Conservation (phyloP, 2,888 invertebrate species). For the Stegana nigrithorax region DNA sequence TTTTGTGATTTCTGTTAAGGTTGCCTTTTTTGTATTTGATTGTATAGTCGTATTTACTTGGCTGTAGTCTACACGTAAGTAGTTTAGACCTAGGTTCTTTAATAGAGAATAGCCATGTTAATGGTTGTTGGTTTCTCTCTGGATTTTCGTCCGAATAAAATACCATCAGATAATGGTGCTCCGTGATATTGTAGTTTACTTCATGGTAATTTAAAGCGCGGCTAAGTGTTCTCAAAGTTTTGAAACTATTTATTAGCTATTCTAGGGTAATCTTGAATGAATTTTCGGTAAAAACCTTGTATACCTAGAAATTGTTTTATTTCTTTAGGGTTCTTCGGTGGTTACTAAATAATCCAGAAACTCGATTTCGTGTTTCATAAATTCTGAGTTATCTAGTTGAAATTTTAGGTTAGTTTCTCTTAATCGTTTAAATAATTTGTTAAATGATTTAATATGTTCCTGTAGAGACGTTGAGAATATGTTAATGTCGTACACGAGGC, state of each 20-base stretch:
- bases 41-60: no score
- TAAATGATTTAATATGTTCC: slow-evolving; percentile 24
- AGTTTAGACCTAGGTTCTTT: no score
- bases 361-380: background rate
- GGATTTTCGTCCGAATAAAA: background rate
- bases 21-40: no score
- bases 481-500: slow-evolving; percentile 24
- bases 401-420: no score
- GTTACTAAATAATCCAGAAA: slow-evolving; percentile 26
- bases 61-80: no score
- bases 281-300: slow-evolving; percentile 32
- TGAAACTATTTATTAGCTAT: slow-evolving; percentile 30
- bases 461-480: slow-evolving; percentile 29
- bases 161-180: background rate
- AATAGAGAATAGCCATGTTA: background rate
- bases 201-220: background rate
- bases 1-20: no score
- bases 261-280: slow-evolving; percentile 2
- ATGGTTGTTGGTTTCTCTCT: background rate
- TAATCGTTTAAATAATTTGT: no score
- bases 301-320: slow-evolving; percentile 34
- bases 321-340: slow-evolving; percentile 21
- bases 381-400: no score
- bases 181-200: background rate
- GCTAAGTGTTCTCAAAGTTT: slow-evolving; percentile 17